phyloP scores from a whole-genome alignment of 2,797 vertebrate species.

The Corythornis leucogaster region DNA sequence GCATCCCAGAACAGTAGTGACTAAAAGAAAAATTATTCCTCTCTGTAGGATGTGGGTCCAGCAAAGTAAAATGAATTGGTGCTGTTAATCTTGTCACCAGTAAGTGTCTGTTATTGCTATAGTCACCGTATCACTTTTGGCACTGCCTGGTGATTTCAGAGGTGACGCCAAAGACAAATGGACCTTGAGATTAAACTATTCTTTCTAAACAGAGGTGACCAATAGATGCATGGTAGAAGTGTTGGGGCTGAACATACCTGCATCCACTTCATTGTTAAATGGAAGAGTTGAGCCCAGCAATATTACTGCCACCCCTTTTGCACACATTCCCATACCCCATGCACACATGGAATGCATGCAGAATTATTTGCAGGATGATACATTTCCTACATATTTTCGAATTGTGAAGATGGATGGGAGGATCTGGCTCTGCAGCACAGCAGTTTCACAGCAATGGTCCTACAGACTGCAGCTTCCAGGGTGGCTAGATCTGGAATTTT shows the following conservation, averaged over 20 bases:
- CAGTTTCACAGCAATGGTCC: neutral
- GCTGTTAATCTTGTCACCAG: constrained; percentile 12
- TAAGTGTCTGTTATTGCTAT: neutral
- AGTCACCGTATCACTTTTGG: neutral
- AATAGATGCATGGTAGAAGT: neutral
- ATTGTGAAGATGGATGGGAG: neutral
- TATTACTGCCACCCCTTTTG: neutral
- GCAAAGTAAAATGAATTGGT: neutral
- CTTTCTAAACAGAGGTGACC: neutral
- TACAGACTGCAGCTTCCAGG: neutral
- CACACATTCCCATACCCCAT: neutral
- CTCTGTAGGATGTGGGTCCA: neutral
- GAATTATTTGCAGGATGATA: neutral
- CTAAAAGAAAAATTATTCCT: constrained; percentile 3
- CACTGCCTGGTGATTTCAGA: neutral
- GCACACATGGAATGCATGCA: rapidly evolving
- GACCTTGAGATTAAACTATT: neutral
- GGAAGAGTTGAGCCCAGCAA: neutral
- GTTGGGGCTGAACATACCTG: neutral
- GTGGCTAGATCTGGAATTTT: neutral
- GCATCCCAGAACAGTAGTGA: neutral
- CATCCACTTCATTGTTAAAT: neutral
- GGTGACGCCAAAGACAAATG: neutral
- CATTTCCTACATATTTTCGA: neutral
- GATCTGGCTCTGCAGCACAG: neutral